These are phyloP conservation scores for Neodon shergylaensis DNA, from an alignment of 2,113 vertebrate species.

Conservation along the genomic window DNA sequence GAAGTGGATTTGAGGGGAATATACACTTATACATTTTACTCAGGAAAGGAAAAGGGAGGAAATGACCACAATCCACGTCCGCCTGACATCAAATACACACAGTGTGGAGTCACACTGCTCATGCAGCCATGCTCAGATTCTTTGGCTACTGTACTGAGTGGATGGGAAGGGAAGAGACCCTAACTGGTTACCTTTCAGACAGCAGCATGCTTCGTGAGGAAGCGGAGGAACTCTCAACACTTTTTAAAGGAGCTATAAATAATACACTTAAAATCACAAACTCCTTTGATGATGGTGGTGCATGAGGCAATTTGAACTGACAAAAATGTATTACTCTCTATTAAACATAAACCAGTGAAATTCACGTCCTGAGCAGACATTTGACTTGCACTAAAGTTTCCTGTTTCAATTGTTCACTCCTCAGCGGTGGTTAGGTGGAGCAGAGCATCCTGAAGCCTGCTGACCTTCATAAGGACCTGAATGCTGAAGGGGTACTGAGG, in stretches of 20 bases:
- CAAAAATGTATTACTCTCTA: constrained; percentile 31
- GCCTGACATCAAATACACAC: not conserved
- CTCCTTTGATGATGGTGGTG: constrained; percentile 17
- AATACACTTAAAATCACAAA: constrained; percentile 51
- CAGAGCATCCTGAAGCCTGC: not conserved
- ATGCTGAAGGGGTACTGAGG: not conserved
- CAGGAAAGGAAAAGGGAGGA: not conserved
- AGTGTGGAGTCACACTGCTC: not conserved
- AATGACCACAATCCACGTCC: not conserved
- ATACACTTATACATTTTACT: not conserved
- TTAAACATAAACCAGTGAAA: constrained; percentile 24
- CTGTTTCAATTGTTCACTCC: not conserved
- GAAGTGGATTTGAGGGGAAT: not conserved
- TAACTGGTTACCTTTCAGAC: not conserved
- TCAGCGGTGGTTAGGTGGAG: constrained; percentile 8
- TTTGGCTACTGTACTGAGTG: not conserved
- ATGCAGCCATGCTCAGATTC: not conserved
- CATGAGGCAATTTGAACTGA: not conserved
- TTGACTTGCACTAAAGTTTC: not conserved
- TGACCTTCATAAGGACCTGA: not conserved
- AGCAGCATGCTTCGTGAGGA: not conserved
- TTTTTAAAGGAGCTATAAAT: constrained; percentile 28
- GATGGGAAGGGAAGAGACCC: not conserved
- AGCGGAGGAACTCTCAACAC: constrained; percentile 8
- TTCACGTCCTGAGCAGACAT: constrained; percentile 35